phyloP scores from a whole-genome alignment of 23 tunicate species.

The Diplosoma virens region DNA sequence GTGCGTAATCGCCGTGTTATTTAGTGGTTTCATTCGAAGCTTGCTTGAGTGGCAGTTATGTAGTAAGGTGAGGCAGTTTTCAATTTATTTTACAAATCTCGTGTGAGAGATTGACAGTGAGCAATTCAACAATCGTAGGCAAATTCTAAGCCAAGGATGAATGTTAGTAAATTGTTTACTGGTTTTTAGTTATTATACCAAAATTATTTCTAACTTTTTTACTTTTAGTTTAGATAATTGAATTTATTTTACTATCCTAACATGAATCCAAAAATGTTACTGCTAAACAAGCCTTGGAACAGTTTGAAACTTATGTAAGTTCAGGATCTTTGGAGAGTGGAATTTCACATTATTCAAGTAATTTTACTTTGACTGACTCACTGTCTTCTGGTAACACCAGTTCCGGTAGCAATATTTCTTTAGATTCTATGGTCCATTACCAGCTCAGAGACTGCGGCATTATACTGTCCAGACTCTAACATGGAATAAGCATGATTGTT shows the following conservation, averaged over 20 bases:
- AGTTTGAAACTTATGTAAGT: conserved; percentile 22
- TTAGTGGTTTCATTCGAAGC: conserved; percentile 26
- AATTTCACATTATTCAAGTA: conserved; percentile 26
- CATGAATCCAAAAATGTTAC: conserved; percentile 17
- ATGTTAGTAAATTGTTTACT: conserved; percentile 17
- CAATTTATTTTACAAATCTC: conserved; percentile 19
- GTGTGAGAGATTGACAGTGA: conserved; percentile 31
- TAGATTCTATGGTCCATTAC: conserved; percentile 29
- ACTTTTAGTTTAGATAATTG: conserved; percentile 26
- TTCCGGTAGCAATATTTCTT: conserved; percentile 27
- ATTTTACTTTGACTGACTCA: conserved; percentile 28
- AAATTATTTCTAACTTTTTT: conserved; percentile 26
- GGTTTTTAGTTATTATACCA: conserved; percentile 9
- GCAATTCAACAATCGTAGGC: conserved; percentile 31
- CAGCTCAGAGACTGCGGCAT: conserved; percentile 24
- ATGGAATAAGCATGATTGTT: neutral
- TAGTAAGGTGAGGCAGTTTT: conserved; percentile 27
- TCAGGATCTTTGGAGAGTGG: conserved; percentile 27
- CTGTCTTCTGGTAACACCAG: conserved; percentile 26
- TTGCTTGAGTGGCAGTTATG: no score
- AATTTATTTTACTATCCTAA: conserved; percentile 24
- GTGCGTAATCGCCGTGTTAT: conserved; percentile 26
- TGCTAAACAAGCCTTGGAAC: conserved; percentile 25
- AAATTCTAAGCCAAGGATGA: conserved; percentile 33
- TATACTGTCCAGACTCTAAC: conserved; percentile 20